Evolutionary conservation across 2,888 invertebrate species (phyloP).

Genomic region (Creontiades dilutus): DNA sequence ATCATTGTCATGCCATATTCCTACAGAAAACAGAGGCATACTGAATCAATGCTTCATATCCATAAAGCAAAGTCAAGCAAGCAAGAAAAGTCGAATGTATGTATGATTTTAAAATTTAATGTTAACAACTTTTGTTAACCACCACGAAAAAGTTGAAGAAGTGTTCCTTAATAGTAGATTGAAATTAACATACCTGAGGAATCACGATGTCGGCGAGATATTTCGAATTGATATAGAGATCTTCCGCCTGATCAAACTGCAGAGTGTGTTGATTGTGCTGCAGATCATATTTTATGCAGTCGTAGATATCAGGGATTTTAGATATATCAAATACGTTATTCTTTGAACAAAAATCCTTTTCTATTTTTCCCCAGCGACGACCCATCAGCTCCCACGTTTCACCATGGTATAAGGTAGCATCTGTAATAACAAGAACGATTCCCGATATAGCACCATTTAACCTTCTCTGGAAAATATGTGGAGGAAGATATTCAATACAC

Average conservation of each 20-base stretch:
- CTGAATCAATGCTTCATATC: neutral
- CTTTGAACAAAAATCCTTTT: constrained; percentile 98
- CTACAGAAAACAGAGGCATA: constrained; percentile 79
- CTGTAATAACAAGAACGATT: constrained; percentile 79
- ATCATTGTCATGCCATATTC: constrained; percentile 97
- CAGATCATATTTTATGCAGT: constrained; percentile 99
- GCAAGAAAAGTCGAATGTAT: too few relatives aligned
- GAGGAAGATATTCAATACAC: too few relatives aligned
- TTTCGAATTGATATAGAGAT: constrained; percentile 96
- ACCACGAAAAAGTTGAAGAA: too few relatives aligned
- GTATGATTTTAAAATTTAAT: too few relatives aligned
- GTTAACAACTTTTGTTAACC: too few relatives aligned
- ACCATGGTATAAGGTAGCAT: constrained; percentile 96
- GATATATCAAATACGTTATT: constrained; percentile 97
- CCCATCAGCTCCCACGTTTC: constrained; percentile 99
- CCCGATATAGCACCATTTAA: too few relatives aligned
- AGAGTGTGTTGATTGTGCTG: constrained; percentile 98
- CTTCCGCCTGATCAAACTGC: constrained; percentile 94
- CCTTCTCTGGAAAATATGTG: too few relatives aligned
- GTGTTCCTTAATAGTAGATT: too few relatives aligned
- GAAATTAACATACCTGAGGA: constrained; percentile 86
- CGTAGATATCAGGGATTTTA: constrained; percentile 99
- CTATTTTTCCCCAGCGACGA: constrained; percentile 97
- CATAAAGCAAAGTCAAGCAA: too few relatives aligned
- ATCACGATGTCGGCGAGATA: constrained; percentile 99